Base-by-base conservation (phyloP, 2,797 vertebrate species). In the Molossus alvarezi region DNA sequence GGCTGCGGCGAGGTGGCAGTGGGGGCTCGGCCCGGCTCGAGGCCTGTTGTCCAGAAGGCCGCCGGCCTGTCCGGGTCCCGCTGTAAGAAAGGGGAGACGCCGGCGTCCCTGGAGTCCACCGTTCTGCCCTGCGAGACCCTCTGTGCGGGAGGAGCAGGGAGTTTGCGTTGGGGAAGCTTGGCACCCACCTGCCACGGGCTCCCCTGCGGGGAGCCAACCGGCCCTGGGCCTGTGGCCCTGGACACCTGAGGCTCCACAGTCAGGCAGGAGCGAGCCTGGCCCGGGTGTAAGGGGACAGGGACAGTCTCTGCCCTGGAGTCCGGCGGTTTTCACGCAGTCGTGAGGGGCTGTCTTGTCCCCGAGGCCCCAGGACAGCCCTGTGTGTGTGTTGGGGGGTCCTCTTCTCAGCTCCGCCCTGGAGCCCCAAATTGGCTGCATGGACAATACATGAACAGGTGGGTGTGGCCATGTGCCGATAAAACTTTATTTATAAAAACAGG, bases 401-500 rank as follows among this genome's bases (percentile, higher is more conserved):
- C 65, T 5, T 9, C 45, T 62, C 25, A 25, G 5, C 72, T 37
- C 18, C 6, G 1, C 10, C 57, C 65, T 7, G 11, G 23, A 48
- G 20, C 20, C 69, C 2, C 1, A 9, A 23, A 33, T 27, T 11
- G 9, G 7, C 60, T 11, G 15, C 18, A 0, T 9, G 27, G 62
- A 76, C 25, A 5, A 33, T 0, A 51, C 0, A 25, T 11, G 3
- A n/a, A 27, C 48, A 11, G n/a, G 29, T 2, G 14, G 45, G 45
- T 5, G 3, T 64, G 96, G 77, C 91, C 4, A 0, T 92, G 71
- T 80, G 86, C 91, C 89, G 29, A 87, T 95, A 97, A 97, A 96
- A 96, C 89, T 95, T 97, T 97, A 97, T 97, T 97, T 97, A 97
- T 95, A 97, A 92, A 95, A 96, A 97, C 23, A 75, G 87, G 91